Base-by-base conservation (phyloP, 2,113 vertebrate genomes). In the Campylomormyrus tamandua region DNA sequence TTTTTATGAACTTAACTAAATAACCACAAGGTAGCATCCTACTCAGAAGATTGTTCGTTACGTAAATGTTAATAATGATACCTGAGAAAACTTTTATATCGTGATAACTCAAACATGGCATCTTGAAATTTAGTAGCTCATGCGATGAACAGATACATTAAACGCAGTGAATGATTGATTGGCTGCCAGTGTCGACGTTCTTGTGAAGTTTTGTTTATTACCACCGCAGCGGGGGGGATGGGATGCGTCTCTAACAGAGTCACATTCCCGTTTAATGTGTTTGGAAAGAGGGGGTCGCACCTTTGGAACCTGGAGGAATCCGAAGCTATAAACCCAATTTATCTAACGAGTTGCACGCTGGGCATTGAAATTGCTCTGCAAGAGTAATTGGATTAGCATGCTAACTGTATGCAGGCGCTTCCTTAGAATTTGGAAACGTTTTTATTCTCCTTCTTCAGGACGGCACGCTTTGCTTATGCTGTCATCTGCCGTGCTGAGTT, bases 321-420 rank as follows among this genome's bases (percentile, higher is more conserved):
- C 42, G 74, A 77, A 91, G 93, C 91, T 94, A 91, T 95, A 95
- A 96, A 95, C 92, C 85, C 93, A 92, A 94, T 95, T 95, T 95
- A 94, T 90, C 94, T 92, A 93, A 89, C 21, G 83, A 94, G 92
- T 91, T 95, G 94, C 95, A 95, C 91, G 94, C 94, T 91, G 94
- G 93, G 95, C 91, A 74, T 93, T 94, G 94, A 92, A 94, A 93
- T 89, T 91, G 90, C 93, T 95, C 92, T 93, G 91, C 58, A 74
- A 90, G 74, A 46, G 91, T 95, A 94, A 95, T 94, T 93, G 93
- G 95, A 94, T 95, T 94, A 95, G 90, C 90, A 89, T 91, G 88
- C 90, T 56, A 92, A 91, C 91, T 91, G 91, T 87, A 66, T 49
- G 87, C 92, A 56, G 90, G 87, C 89, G 91, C 24, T 89, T 70